Percentiles rank a stretch among this genome's conserved stretches.
Evolutionary conservation across 2,113 vertebrate species (phyloP).

Genomic region (Bagarius yarrelli): DNA sequence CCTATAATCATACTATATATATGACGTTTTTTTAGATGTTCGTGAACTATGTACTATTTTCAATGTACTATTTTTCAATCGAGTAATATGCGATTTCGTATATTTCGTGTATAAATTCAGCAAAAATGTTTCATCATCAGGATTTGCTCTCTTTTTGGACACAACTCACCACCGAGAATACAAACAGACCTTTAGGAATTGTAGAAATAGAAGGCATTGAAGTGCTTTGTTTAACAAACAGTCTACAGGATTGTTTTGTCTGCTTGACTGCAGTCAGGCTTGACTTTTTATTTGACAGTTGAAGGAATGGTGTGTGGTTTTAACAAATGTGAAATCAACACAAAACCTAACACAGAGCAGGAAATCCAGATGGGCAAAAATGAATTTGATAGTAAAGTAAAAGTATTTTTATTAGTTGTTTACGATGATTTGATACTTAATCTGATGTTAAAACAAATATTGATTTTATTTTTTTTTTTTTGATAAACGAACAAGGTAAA

Average conservation of each 20-base stretch:
- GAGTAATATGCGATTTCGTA: too few species aligned
- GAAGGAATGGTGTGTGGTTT: neutral
- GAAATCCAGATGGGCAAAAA: neutral
- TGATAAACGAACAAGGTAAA: neutral
- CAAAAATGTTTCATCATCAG: neutral
- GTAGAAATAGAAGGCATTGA: neutral
- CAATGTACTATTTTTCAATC: too few species aligned
- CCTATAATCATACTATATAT: too few species aligned
- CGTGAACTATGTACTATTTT: too few species aligned
- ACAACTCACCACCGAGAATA: neutral
- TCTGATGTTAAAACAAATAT: neutral
- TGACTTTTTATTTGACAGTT: constrained; percentile 4
- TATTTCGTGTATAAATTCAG: neutral
- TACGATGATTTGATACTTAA: too few species aligned
- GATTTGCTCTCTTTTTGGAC: neutral
- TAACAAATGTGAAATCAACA: constrained; percentile 30
- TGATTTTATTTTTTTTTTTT: neutral
- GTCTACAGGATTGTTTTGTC: constrained; percentile 31
- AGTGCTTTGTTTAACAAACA: neutral
- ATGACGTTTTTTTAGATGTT: too few species aligned
- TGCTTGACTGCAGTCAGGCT: constrained; percentile 21
- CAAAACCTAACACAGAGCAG: neutral
- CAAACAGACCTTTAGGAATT: neutral
- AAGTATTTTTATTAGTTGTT: neutral
- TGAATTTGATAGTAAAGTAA: neutral